Evolutionary conservation across 2,888 invertebrate genomes (phyloP).

Genomic region (Stomorhina lunata): DNA sequence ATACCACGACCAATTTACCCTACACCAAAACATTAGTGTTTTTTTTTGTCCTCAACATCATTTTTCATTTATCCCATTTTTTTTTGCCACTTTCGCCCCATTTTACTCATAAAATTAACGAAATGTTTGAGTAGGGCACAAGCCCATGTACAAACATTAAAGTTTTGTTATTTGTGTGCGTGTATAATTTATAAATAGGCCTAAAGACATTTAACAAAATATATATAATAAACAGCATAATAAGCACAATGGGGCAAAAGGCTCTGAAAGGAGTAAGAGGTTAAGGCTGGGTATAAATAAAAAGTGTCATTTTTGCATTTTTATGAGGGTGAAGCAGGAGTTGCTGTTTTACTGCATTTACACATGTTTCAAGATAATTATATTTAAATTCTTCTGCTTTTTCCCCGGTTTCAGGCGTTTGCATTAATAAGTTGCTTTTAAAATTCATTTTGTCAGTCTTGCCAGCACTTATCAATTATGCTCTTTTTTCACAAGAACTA

Average conservation of each 20-base stretch:
- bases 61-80: conserved; percentile 31
- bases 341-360: not conserved
- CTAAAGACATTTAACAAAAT: conserved; percentile 51
- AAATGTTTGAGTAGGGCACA: conserved; percentile 10
- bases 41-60: conserved; percentile 32
- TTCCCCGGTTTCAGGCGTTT: conserved; percentile 44
- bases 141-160: not conserved
- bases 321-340: conserved; percentile 53
- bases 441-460: conserved; percentile 66
- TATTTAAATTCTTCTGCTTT: not conserved
- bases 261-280: not conserved
- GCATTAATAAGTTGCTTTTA: conserved; percentile 64
- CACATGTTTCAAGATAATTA: not conserved
- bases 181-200: conserved; percentile 58
- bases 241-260: not conserved
- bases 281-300: not conserved
- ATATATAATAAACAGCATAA: conserved; percentile 9
- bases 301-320: conserved; percentile 5
- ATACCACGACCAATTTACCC: not conserved
- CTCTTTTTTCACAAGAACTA: conserved; percentile 45
- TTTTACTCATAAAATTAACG: not conserved
- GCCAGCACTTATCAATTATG: conserved; percentile 64
- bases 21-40: not conserved
- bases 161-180: conserved; percentile 8
- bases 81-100: not conserved